Conservation (phyloP, 30 jellyfish, hydroid and myxozoan species). For the Rhopilema esculentum region DNA sequence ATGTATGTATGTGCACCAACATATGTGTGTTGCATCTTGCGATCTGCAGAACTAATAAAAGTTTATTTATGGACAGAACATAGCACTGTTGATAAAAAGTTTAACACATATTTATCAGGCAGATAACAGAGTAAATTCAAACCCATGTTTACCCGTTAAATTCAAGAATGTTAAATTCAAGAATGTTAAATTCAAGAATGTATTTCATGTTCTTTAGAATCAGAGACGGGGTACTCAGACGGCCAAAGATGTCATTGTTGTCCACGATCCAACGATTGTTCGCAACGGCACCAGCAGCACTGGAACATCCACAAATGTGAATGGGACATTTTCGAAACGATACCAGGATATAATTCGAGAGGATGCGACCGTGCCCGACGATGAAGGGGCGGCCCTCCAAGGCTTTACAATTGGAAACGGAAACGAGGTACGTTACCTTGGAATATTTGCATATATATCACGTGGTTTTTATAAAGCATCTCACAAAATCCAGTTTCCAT, state of each 20-base stretch:
- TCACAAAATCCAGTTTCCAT: not conserved
- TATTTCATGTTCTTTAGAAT: conserved; percentile 7
- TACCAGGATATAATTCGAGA: conserved; percentile 67
- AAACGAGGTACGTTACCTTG: conserved; percentile 42
- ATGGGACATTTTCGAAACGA: conserved; percentile 68
- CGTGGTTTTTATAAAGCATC: not conserved
- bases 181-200: not conserved
- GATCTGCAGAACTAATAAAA: too few species aligned
- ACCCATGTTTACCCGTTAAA: too few species aligned
- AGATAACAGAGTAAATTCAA: too few species aligned
- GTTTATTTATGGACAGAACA: too few species aligned
- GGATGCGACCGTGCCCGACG: conserved; percentile 65
- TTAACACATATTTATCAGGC: too few species aligned
- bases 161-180: too few species aligned
- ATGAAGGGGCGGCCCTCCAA: conserved; percentile 30
- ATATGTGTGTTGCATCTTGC: too few species aligned
- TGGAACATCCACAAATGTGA: conserved; percentile 60
- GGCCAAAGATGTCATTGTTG: conserved; percentile 68
- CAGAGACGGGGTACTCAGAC: conserved; percentile 71
- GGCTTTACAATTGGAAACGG: conserved; percentile 46
- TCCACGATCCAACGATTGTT: conserved; percentile 69
- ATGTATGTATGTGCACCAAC: too few species aligned
- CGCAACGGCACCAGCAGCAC: conserved; percentile 68
- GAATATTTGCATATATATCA: not conserved
- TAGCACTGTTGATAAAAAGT: too few species aligned